Base-by-base conservation (phyloP, 2,797 vertebrate species). In the Rhabdophis nuchalis region DNA sequence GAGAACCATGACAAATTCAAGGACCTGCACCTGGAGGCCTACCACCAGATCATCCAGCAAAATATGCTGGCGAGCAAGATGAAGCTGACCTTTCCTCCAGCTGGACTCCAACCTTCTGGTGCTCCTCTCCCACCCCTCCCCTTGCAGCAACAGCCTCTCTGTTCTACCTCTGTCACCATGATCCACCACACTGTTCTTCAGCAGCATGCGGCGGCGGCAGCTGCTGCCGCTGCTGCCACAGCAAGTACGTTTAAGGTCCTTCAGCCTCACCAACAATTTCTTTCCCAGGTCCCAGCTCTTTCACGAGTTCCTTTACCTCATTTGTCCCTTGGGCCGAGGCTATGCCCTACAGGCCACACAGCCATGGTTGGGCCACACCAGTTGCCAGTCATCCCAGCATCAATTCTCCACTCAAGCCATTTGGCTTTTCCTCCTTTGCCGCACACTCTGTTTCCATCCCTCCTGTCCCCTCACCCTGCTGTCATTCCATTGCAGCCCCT, bases 401-500 rank as follows among this genome's bases (percentile, higher is more conserved):
- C 98, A 0, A 96, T 97, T 29, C 96, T 98, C 36, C 98, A 97
- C 77, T 97, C 98, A 0, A 93, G 96, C 5, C 97, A 97, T 3
- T 95, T 98, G 93, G 95, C 98, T 0, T 97, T 98, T 2, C 96
- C 98, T 0, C 94, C 98, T 0, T 91, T 98, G 91, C 98, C 98
- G 0, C 98, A 97, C 1, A 27, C 97, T 0, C 91, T 98, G 54
- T 98, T 98, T 89, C 97, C 98, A 0, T 97, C 98, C 0, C 95
- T 98, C 93, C 96, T 98, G 54, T 95, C 97, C 18, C 97, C 98
- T 0, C 98, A 98, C 90, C 96, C 98, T 0, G 86, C 98, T 0
- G 96, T 98, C 95, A 97, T 98, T 90, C 97, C 98, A 1, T 96
- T 98, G n/a, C 98, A 98, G 94, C 98, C 98, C 56, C 97, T 98